Base-by-base conservation (phyloP, 2,113 vertebrate species). In the Pteruthius melanotis region DNA sequence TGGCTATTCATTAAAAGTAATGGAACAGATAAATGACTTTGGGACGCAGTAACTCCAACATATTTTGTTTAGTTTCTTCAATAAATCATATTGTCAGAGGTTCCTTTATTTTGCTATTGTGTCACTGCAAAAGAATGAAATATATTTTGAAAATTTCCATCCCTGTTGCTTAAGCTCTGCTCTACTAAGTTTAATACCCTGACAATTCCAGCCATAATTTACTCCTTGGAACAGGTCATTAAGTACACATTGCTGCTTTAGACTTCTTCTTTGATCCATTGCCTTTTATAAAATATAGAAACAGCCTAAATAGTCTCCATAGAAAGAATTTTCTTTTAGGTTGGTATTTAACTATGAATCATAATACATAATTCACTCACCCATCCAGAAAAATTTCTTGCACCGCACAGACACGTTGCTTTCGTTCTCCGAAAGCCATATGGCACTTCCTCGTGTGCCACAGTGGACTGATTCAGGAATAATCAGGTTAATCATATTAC, bases 1-100 rank as follows among this genome's bases (percentile, higher is more conserved):
- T 56, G 86, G 94, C 95, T 97, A 95, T 97, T 97, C 97, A 97
- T 98, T 97, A 97, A 96, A 97, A 97, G 95, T 97, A 97, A 97
- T 96, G 97, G 96, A 97, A 98, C 89, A 96, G 97, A 95, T 97
- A 97, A 97, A 97, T 97, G 96, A 97, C 97, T 96, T 92, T 89
- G 93, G 95, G 95, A 83, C 72, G 84, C 52, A 81, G 87, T 83
- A 91, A 92, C 92, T 95, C 93, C 91, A 85, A 94, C 93, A 93
- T 83, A 91, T 96, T 97, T 95, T 90, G 90, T 97, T 98, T 94
- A 84, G 94, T 94, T 95, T 88, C 92, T 85, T 93, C 91, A 96
- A 97, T 98, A 97, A 97, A 97, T 98, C 98, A 97, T 70, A 60
- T 86, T 97, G 96, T 96, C 97, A 97, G 96, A 87, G 96, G 90